These are phyloP conservation scores for Ammodramus savannarum DNA, from an alignment of 2,113 vertebrate genomes.

Conservation along the genomic window DNA sequence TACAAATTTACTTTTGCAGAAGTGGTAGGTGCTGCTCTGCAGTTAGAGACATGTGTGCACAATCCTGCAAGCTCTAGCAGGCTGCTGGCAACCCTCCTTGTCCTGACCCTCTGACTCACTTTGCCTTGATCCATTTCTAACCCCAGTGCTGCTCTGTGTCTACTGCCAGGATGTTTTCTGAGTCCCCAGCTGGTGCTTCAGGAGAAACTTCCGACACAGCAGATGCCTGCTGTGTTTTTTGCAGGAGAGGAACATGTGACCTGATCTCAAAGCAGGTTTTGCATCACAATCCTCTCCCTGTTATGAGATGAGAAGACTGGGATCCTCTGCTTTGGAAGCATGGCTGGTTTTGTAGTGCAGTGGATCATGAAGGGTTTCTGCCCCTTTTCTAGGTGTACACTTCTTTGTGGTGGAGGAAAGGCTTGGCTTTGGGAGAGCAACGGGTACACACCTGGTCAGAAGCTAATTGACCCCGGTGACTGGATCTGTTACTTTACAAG, in stretches of 20 bases:
- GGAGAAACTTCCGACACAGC: accelerated
- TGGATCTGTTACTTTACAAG: background rate
- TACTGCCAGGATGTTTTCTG: background rate
- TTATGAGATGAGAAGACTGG: background rate
- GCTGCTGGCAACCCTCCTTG: background rate
- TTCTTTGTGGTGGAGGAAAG: background rate
- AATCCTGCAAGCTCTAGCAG: background rate
- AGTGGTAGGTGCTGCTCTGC: background rate
- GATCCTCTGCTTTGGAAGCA: background rate
- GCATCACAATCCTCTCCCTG: background rate
- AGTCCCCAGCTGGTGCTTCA: background rate
- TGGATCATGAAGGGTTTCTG: background rate
- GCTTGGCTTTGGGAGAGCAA: background rate
- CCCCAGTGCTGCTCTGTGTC: background rate
- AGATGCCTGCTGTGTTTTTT: background rate
- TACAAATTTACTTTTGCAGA: background rate
- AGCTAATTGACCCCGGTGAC: background rate
- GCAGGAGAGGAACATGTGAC: background rate
- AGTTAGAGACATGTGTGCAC: background rate
- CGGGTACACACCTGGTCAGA: background rate
- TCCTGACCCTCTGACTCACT: background rate
- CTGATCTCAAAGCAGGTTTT: background rate
- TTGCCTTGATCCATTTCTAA: background rate
- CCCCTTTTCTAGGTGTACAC: accelerated
- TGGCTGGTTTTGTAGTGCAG: background rate